These are phyloP conservation scores for Ormyrus rosae DNA, from an alignment of 2,888 invertebrate species.

Conservation along the genomic window DNA sequence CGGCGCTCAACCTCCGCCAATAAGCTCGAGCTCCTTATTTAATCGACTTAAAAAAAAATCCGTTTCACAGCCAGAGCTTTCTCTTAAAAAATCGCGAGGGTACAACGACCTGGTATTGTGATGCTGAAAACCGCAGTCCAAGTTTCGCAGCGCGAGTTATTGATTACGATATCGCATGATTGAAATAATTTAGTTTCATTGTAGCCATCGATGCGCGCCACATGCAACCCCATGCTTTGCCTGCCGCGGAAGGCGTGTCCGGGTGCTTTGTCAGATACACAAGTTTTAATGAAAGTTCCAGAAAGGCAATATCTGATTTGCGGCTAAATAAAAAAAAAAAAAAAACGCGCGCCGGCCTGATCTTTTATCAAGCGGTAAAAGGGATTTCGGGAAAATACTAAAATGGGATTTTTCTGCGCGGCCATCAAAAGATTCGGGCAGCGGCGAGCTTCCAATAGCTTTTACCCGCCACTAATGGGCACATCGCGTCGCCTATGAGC, in stretches of 20 bases:
- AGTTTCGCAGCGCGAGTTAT: constrained; percentile 67
- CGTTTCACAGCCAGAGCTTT: too few relatives aligned
- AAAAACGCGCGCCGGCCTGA: not conserved
- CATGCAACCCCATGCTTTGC: constrained; percentile 47
- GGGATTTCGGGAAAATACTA: not conserved
- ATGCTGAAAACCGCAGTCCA: constrained; percentile 34
- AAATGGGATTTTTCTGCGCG: constrained; percentile 50
- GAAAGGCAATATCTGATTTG: constrained; percentile 4
- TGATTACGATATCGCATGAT: constrained; percentile 74
- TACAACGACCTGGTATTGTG: not conserved
- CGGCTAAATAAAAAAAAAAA: not conserved
- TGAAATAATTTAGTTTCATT: constrained; percentile 69
- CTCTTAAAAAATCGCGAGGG: too few relatives aligned
- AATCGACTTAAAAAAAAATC: too few relatives aligned
- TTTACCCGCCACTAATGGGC: constrained; percentile 71
- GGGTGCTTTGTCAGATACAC: constrained; percentile 16
- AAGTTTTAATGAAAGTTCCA: constrained; percentile 6
- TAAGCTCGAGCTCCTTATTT: not conserved
- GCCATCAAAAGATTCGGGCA: constrained; percentile 63
- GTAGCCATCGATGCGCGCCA: constrained; percentile 40
- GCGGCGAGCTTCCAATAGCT: constrained; percentile 70
- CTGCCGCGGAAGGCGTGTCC: constrained; percentile 23
- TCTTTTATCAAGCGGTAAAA: not conserved
- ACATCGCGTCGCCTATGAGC: constrained; percentile 62
- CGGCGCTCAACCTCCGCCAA: constrained; percentile 15